phyloP scores from a whole-genome alignment of 2,797 vertebrate species.

The Catostomus latipinnis region DNA sequence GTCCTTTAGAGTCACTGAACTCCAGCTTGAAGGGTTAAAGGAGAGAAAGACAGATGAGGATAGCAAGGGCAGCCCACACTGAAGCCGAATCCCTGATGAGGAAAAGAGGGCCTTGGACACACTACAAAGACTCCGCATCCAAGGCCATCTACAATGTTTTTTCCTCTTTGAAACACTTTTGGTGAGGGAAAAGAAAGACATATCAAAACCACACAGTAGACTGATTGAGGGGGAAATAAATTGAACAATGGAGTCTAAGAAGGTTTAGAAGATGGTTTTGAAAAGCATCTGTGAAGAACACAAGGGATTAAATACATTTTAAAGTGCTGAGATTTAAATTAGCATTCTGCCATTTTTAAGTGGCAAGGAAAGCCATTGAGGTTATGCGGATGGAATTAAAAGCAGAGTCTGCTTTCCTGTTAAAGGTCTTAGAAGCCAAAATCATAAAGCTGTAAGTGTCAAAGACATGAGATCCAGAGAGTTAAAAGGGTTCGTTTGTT shows the following conservation, averaged over 20 bases:
- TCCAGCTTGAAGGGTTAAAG: conserved; percentile 76
- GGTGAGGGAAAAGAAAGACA: conserved; percentile 46
- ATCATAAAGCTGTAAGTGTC: conserved; percentile 46
- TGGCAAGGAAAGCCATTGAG: conserved; percentile 38
- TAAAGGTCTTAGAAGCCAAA: conserved; percentile 49
- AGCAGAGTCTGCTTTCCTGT: conserved; percentile 35
- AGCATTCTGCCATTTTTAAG: conserved; percentile 53
- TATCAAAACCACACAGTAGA: conserved; percentile 49
- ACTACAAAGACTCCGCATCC: conserved; percentile 58
- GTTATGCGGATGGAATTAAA: conserved; percentile 54
- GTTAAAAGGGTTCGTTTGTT: conserved; percentile 44
- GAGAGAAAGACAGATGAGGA: conserved; percentile 55
- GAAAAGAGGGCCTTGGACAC: conserved; percentile 47
- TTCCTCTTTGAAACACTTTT: conserved; percentile 35
- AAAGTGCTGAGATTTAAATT: conserved; percentile 37
- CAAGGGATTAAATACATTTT: conserved; percentile 28
- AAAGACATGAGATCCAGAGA: conserved; percentile 45
- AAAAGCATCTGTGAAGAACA: conserved; percentile 52
- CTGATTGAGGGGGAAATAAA: conserved; percentile 35
- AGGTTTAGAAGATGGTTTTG: conserved; percentile 40
- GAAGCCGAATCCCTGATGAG: conserved; percentile 70
- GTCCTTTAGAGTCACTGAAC: conserved; percentile 74
- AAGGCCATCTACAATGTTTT: conserved; percentile 48
- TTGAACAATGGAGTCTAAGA: conserved; percentile 43
- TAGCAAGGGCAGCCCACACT: conserved; percentile 62